phyloP scores from a whole-genome alignment of 1,140 invertebrate genomes.

The Panonychus citri region DNA sequence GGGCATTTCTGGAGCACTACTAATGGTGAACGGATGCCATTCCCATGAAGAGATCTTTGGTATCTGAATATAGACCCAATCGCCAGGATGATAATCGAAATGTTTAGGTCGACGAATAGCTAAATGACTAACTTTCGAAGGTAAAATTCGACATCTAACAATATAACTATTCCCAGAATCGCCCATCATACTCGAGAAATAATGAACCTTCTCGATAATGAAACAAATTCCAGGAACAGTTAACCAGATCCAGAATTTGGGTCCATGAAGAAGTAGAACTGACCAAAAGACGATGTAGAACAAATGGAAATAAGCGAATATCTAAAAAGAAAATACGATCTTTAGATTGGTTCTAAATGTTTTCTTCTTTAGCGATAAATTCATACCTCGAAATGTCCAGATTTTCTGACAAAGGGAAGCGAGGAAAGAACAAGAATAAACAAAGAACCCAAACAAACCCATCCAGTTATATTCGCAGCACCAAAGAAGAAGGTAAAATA shows the following conservation, averaged over 20 bases:
- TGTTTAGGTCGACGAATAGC: constrained; percentile 56
- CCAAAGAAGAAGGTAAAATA: constrained; percentile 34
- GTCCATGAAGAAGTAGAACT: constrained; percentile 57
- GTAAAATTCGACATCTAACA: constrained; percentile 54
- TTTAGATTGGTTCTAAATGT: no score
- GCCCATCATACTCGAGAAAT: no score
- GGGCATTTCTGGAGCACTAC: constrained; percentile 77
- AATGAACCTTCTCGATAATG: constrained; percentile 17
- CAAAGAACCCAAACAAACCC: constrained; percentile 45
- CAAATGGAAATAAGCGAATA: constrained; percentile 86
- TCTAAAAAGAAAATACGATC: constrained; percentile 27
- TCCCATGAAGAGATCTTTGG: constrained; percentile 75
- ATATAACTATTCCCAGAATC: constrained; percentile 30
- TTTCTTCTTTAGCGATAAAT: no score
- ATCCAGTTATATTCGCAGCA: constrained; percentile 61
- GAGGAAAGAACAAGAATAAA: constrained; percentile 59
- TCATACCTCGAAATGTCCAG: constrained; percentile 82
- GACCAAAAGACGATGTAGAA: constrained; percentile 74
- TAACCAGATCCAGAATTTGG: constrained; percentile 92
- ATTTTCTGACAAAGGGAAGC: constrained; percentile 55
- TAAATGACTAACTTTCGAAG: constrained; percentile 30
- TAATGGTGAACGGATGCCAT: constrained; percentile 94
- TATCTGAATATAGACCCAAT: constrained; percentile 83
- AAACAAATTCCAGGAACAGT: constrained; percentile 34
- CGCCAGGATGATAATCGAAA: constrained; percentile 72